Base-by-base conservation (phyloP, 1,140 invertebrate species). In the Drosophila mojavensis region DNA sequence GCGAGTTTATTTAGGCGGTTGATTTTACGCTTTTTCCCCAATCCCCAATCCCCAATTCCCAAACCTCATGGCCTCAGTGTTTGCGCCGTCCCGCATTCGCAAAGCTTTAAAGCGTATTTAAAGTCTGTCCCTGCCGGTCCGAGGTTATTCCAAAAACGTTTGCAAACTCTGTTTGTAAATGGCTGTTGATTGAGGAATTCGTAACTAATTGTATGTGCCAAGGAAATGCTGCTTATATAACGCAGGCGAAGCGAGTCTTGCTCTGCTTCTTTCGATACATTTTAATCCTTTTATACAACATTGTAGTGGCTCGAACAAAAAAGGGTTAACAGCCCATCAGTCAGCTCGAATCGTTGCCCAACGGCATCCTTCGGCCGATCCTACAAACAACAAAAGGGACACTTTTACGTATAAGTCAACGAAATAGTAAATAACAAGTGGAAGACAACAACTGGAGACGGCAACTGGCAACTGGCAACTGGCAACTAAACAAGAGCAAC, bases 381-480 rank as follows among this genome's bases (percentile, higher is more conserved):
- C 41, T 68, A 11, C 36, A 62, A 56, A 73, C 53, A 64, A 80
- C 53, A 64, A 80, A 78, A 71, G 47, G 74, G 75, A 81, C 66
- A 78, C 58, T 77, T 77, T 74, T 63, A 58, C 63, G 58, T 67
- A 67, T 68, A 68, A 68, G 70, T 73, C 70, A 68, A 73, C 70
- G 77, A 81, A 85, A 86, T 85, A 84, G 81, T 84, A 85, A 84
- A 84, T 86, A 85, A 84, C 74, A 85, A 58, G 36, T 39, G 36
- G 65, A 79, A 61, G 83, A 68, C 71, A 81, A 72, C 75, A 79
- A 65, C 63, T 58, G 36, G 51, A 56, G 17, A 53, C 28, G 55
- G 51, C 39, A 54, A 65, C 59, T 48, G 64, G 70, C 63, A 72
- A 65, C 59, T 48, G 64, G 70, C 63, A 72, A 68, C 75, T 75